These are phyloP conservation scores for Linnaemya vulpina DNA, from an alignment of 2,888 invertebrate species.

Conservation along the genomic window DNA sequence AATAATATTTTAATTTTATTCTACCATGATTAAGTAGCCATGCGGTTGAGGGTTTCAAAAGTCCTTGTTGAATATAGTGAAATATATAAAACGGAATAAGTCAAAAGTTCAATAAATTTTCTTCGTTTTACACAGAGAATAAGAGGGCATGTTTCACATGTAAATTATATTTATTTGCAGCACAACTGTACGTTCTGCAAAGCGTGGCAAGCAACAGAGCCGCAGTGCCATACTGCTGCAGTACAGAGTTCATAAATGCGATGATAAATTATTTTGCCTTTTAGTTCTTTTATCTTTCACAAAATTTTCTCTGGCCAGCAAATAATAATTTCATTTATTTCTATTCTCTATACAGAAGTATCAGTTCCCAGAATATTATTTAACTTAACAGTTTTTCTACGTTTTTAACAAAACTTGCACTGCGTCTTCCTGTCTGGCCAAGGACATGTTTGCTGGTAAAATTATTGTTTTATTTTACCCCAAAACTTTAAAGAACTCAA, in stretches of 20 bases:
- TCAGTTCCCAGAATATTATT: not conserved
- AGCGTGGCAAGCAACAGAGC: not conserved
- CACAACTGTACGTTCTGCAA: slow-evolving; percentile 42
- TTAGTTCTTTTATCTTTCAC: not conserved
- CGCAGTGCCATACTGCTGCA: not conserved
- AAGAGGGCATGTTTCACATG: slow-evolving; percentile 44
- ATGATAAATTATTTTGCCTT: slow-evolving; percentile 63
- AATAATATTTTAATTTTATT: slow-evolving; percentile 59
- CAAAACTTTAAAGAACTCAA: slow-evolving; percentile 21
- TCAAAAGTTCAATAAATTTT: slow-evolving; percentile 63
- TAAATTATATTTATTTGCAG: slow-evolving; percentile 63
- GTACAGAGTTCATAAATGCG: slow-evolving; percentile 50
- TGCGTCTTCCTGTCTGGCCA: slow-evolving; percentile 13
- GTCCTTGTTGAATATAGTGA: slow-evolving; percentile 47
- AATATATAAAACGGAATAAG: not conserved
- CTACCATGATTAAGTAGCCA: slow-evolving; percentile 66
- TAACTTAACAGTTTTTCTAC: not conserved
- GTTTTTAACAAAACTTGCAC: not conserved
- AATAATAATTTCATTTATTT: not conserved
- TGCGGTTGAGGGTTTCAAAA: slow-evolving; percentile 59
- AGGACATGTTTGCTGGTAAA: not conserved
- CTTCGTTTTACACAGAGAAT: slow-evolving; percentile 42
- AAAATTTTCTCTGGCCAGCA: not conserved
- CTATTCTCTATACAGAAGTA: not conserved
- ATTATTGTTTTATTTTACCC: not conserved